Evolutionary conservation across 1,140 invertebrate genomes (phyloP).

Genomic region (Pogonomyrmex barbatus): DNA sequence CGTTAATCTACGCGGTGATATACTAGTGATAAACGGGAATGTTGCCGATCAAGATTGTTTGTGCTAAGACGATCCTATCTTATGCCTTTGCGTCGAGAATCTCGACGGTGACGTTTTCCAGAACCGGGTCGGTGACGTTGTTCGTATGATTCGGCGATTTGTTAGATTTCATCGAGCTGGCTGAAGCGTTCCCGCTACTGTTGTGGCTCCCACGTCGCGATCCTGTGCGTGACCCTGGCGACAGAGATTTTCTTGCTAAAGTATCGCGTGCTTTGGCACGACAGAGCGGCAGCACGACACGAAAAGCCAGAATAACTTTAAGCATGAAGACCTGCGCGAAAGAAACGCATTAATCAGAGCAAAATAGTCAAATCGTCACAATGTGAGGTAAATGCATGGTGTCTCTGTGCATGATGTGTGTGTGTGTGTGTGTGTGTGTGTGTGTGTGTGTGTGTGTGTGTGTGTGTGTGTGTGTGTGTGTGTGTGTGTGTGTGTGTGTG

Average conservation of each 20-base stretch:
- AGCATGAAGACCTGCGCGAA: constrained; percentile 69
- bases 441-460: neutral
- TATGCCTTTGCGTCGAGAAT: constrained; percentile 86
- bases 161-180: constrained; percentile 86
- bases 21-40: constrained; percentile 27
- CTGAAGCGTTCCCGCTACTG: constrained; percentile 89
- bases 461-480: neutral
- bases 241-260: constrained; percentile 84
- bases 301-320: constrained; percentile 72
- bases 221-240: constrained; percentile 89
- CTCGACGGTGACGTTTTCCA: constrained; percentile 88
- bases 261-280: constrained; percentile 75
- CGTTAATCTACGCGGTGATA: neutral
- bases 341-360: constrained; percentile 63
- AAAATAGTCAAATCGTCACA: constrained; percentile 57
- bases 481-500: no score
- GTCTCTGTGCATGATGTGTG: neutral
- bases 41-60: constrained; percentile 5
- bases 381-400: neutral
- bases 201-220: constrained; percentile 89
- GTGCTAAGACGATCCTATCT: constrained; percentile 45
- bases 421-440: neutral
- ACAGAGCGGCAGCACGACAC: constrained; percentile 65
- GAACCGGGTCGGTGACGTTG: constrained; percentile 84
- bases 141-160: constrained; percentile 84